A percentile compares a stretch with the other conserved stretches of the same genome.
phyloP scores from a whole-genome alignment of 2,113 vertebrate species.

The Larimichthys crocea region DNA sequence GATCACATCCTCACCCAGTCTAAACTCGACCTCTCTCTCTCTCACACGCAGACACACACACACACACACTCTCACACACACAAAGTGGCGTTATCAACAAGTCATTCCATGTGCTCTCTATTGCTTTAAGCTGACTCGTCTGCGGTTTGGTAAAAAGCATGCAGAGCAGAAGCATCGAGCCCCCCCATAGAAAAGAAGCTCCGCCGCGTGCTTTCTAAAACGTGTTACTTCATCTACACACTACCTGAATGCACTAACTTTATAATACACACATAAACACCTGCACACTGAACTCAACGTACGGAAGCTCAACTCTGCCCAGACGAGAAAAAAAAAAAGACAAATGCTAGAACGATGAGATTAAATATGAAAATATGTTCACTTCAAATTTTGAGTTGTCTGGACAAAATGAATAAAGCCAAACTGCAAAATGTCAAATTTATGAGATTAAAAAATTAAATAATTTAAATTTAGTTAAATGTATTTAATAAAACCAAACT shows the following conservation, averaged over 20 bases:
- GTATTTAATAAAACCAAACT: background rate
- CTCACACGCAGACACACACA: background rate
- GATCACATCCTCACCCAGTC: background rate
- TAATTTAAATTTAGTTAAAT: background rate
- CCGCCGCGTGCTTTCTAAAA: constrained; percentile 30
- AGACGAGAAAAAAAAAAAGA: background rate
- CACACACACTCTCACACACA: background rate
- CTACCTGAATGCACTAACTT: constrained; percentile 33
- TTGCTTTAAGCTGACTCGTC: constrained; percentile 39
- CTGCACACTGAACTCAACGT: background rate
- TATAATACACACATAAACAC: constrained; percentile 7
- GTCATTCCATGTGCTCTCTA: constrained; percentile 37
- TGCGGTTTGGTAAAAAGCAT: constrained; percentile 37
- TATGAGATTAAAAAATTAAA: background rate
- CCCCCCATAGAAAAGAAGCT: constrained; percentile 24
- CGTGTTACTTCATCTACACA: constrained; percentile 42
- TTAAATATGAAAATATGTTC: background rate
- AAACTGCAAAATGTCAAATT: no score
- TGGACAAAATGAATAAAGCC: background rate
- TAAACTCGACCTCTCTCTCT: background rate
- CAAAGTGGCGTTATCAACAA: constrained; percentile 17
- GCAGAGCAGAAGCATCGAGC: constrained; percentile 18
- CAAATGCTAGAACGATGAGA: background rate
- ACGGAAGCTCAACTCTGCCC: constrained; percentile 26
- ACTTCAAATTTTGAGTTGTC: background rate